phyloP scores from a whole-genome alignment of 2,888 invertebrate genomes.

The Yponomeuta malinellus region DNA sequence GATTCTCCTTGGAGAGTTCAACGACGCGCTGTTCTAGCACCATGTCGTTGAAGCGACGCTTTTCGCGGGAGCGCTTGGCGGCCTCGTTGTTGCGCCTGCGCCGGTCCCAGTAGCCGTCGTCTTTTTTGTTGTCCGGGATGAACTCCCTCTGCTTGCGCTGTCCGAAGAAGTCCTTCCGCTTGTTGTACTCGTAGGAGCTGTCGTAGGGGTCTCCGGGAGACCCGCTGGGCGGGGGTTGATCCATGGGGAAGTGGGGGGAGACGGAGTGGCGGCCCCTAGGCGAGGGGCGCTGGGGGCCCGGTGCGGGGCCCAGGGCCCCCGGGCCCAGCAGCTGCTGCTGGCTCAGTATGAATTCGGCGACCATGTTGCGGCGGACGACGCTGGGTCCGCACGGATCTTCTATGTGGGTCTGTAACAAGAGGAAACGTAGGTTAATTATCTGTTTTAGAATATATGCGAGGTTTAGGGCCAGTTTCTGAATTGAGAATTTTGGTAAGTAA shows the following conservation, averaged over 20 bases:
- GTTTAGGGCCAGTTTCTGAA: too few species aligned
- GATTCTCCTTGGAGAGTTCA: slow-evolving; percentile 96
- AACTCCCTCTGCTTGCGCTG: slow-evolving; percentile 96
- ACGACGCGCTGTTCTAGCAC: slow-evolving; percentile 95
- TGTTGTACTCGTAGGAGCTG: slow-evolving; percentile 77
- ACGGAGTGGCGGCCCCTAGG: slow-evolving; percentile 57
- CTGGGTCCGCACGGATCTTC: slow-evolving; percentile 68
- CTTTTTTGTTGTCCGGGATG: slow-evolving; percentile 97
- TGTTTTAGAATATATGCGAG: background rate
- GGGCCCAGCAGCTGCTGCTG: slow-evolving; percentile 74
- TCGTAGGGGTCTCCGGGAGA: slow-evolving; percentile 51
- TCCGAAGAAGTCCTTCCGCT: slow-evolving; percentile 89
- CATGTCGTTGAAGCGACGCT: slow-evolving; percentile 97
- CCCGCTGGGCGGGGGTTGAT: slow-evolving; percentile 51
- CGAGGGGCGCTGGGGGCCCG: slow-evolving; percentile 54
- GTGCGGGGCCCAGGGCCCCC: slow-evolving; percentile 52
- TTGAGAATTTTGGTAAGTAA: too few species aligned
- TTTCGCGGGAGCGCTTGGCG: slow-evolving; percentile 96
- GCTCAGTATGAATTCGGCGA: slow-evolving; percentile 89
- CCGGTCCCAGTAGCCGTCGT: slow-evolving; percentile 98
- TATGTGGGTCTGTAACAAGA: slow-evolving; percentile 66
- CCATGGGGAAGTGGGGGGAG: slow-evolving; percentile 67
- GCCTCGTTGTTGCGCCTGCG: slow-evolving; percentile 97
- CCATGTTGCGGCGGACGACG: slow-evolving; percentile 84
- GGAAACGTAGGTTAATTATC: background rate